Conservation (phyloP, 2,113 vertebrate species). For the Poecile atricapillus region DNA sequence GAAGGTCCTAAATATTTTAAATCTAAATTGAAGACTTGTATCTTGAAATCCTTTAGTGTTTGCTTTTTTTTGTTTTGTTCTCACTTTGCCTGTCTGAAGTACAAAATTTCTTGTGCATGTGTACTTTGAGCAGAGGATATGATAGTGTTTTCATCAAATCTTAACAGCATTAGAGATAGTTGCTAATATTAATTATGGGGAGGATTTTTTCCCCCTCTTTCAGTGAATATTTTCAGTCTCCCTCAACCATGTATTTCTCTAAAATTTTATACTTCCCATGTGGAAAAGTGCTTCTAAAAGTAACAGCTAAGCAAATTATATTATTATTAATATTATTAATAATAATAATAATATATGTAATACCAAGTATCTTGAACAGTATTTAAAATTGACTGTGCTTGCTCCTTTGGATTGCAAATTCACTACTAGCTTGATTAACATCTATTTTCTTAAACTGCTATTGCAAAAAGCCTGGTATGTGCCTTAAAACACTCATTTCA, state of each 20-base stretch:
- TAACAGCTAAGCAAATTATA: not conserved
- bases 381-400: not conserved
- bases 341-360: not conserved
- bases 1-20: not conserved
- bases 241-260: not conserved
- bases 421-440: not conserved
- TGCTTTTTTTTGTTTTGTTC: not conserved
- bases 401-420: not conserved
- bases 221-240: not conserved
- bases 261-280: not conserved
- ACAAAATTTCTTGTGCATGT: fast-evolving
- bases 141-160: not conserved
- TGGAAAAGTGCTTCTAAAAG: not conserved
- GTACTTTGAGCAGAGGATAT: not conserved
- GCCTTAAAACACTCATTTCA: not conserved
- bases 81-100: not conserved
- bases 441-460: not conserved
- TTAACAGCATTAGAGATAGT: not conserved
- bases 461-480: not conserved
- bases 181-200: fast-evolving
- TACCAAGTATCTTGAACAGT: not conserved
- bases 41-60: not conserved
- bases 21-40: not conserved
- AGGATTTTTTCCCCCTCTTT: not conserved
- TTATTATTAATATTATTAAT: not conserved